Conservation (phyloP, 2,888 invertebrate genomes). For the Neelides folsomi region DNA sequence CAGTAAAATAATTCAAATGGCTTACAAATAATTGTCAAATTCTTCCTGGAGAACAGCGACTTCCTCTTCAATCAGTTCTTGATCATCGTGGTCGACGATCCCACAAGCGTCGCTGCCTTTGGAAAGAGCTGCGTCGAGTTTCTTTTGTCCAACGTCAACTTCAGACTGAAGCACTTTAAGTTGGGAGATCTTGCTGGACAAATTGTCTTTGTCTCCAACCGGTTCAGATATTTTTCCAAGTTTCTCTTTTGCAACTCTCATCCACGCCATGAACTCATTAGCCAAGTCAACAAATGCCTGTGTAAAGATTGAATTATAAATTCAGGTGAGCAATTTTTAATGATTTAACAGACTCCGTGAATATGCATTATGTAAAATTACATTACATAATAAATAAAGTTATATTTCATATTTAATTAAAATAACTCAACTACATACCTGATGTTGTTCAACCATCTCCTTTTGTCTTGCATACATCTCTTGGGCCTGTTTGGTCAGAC, state of each 20-base stretch:
- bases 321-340: no score
- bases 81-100: slow-evolving; percentile 69
- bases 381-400: no score
- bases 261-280: slow-evolving; percentile 83
- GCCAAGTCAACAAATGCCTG: slow-evolving; percentile 80
- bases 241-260: slow-evolving; percentile 76
- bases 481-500: slow-evolving; percentile 75
- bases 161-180: slow-evolving; percentile 72
- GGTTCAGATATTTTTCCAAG: slow-evolving; percentile 84
- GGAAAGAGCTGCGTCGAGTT: slow-evolving; percentile 66
- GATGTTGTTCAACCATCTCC: slow-evolving; percentile 73
- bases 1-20: slow-evolving; percentile 30
- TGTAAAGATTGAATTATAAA: not conserved
- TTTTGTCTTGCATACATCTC: slow-evolving; percentile 77
- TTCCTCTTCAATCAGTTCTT: slow-evolving; percentile 82
- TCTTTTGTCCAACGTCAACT: slow-evolving; percentile 65
- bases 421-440: slow-evolving; percentile 13
- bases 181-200: slow-evolving; percentile 73
- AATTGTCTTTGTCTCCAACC: slow-evolving; percentile 76
- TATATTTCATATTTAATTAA: no score
- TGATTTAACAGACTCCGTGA: no score
- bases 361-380: no score
- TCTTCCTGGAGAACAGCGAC: slow-evolving; percentile 80
- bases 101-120: slow-evolving; percentile 76
- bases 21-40: slow-evolving; percentile 68